These are phyloP conservation scores for Caiman crocodilus DNA, from an alignment of 2,797 vertebrate genomes.

Conservation along the genomic window DNA sequence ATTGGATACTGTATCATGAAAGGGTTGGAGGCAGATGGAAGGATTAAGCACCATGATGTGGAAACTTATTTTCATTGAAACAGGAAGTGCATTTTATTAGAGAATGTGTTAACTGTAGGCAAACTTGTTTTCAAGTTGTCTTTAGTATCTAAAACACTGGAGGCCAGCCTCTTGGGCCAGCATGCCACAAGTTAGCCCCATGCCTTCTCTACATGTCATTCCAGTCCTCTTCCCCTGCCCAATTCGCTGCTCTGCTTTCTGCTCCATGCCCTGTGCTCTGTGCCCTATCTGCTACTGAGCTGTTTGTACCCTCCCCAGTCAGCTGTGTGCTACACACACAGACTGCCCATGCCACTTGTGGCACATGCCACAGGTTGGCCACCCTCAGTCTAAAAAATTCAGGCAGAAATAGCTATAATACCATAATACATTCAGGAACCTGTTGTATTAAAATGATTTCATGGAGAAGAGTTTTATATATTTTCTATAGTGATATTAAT, in stretches of 20 bases:
- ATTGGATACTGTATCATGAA: rapidly evolving
- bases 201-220: too few relatives aligned
- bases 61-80: background rate
- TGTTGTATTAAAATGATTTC: background rate
- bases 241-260: too few relatives aligned
- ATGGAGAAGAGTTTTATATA: background rate
- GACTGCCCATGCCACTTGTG: too few relatives aligned
- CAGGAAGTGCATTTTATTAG: rapidly evolving
- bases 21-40: background rate
- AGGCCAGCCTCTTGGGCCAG: background rate
- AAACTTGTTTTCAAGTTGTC: background rate
- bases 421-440: too few relatives aligned
- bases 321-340: too few relatives aligned
- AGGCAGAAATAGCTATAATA: background rate
- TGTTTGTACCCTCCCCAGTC: too few relatives aligned
- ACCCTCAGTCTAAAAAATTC: too few relatives aligned
- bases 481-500: background rate
- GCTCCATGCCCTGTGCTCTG: too few relatives aligned
- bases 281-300: too few relatives aligned
- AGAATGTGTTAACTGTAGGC: background rate
- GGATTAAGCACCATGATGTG: background rate
- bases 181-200: too few relatives aligned
- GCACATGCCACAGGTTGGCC: too few relatives aligned
- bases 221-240: too few relatives aligned
- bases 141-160: rapidly evolving